phyloP scores from a whole-genome alignment of 2,888 invertebrate species.

The Aleiodes leptofemur region DNA sequence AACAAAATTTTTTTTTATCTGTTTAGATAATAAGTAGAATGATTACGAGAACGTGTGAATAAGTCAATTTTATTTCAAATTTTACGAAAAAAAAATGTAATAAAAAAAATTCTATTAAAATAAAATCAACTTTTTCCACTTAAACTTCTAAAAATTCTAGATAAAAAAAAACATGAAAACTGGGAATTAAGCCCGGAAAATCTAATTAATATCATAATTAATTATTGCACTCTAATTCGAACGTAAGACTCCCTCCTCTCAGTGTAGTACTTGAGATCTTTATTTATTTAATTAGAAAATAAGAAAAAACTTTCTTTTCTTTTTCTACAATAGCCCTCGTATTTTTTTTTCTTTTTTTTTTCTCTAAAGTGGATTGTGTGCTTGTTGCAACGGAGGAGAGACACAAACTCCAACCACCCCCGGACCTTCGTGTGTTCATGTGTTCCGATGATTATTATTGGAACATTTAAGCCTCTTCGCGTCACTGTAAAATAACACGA shows the following conservation, averaged over 20 bases:
- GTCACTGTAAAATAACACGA: slow-evolving; percentile 71
- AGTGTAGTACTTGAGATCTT: slow-evolving; percentile 10
- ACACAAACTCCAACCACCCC: slow-evolving; percentile 59
- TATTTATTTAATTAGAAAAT: background rate
- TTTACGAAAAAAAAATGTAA: background rate
- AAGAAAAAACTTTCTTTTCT: slow-evolving; percentile 30
- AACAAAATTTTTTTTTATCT: slow-evolving; percentile 54
- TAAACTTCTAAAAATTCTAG: background rate
- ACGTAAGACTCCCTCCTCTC: background rate
- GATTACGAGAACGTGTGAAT: background rate
- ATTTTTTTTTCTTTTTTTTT: background rate
- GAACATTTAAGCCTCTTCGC: slow-evolving; percentile 65
- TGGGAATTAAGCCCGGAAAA: background rate
- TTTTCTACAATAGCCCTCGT: slow-evolving; percentile 34
- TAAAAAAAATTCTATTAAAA: no score
- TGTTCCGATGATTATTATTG: slow-evolving; percentile 60
- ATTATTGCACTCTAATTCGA: slow-evolving; percentile 28
- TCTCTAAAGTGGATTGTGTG: slow-evolving; percentile 64
- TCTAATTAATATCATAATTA: slow-evolving; percentile 12
- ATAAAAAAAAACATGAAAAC: background rate
- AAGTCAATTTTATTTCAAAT: no score
- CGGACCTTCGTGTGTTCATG: slow-evolving; percentile 55
- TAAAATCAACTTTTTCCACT: no score
- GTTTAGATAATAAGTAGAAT: background rate
- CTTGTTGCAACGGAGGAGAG: slow-evolving; percentile 69